Conservation (phyloP, 2,888 invertebrate genomes). For the Tetragnatha montana region DNA sequence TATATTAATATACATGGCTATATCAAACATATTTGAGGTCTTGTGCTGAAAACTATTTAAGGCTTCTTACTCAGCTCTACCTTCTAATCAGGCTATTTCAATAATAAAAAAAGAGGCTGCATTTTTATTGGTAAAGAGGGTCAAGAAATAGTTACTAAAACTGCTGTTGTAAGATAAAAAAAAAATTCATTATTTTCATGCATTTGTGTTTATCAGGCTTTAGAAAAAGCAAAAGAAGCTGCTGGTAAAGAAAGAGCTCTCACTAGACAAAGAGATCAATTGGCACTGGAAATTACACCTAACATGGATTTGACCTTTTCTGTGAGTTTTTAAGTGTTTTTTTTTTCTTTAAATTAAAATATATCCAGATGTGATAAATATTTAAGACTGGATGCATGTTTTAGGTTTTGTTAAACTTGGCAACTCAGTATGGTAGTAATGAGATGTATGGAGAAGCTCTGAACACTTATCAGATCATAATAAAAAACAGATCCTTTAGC, state of each 20-base stretch:
- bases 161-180: too few relatives aligned
- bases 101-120: too few relatives aligned
- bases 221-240: conserved; percentile 91
- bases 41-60: too few relatives aligned
- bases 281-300: conserved; percentile 79
- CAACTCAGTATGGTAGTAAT: conserved; percentile 94
- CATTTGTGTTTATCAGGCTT: conserved; percentile 49
- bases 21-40: too few relatives aligned
- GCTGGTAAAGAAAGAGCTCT: conserved; percentile 93
- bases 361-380: neutral
- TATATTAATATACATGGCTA: too few relatives aligned
- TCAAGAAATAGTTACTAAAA: too few relatives aligned
- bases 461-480: conserved; percentile 95
- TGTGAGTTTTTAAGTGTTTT: conserved; percentile 78
- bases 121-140: too few relatives aligned
- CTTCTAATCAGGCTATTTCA: too few relatives aligned
- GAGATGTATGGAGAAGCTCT: conserved; percentile 97
- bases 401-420: conserved; percentile 95
- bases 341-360: neutral
- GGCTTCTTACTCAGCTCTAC: too few relatives aligned
- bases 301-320: conserved; percentile 97
- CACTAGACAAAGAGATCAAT: conserved; percentile 92
- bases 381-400: conserved; percentile 2
- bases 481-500: conserved; percentile 93
- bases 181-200: too few relatives aligned